Conservation (phyloP, 2,888 invertebrate genomes). For the Thelaira solivaga region DNA sequence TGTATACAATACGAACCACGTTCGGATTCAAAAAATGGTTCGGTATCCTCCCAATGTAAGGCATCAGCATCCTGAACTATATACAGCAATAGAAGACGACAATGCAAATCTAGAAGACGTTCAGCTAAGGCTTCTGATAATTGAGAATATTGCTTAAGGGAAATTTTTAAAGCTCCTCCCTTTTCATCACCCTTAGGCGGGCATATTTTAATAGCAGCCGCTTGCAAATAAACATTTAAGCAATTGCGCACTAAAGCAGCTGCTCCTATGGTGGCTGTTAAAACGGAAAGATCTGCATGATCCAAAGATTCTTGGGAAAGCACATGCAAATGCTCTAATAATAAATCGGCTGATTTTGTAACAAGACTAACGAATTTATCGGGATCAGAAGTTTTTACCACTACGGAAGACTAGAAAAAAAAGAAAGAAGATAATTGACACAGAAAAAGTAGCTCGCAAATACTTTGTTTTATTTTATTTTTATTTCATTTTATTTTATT, state of each 20-base stretch:
- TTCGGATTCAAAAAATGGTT: constrained; percentile 84
- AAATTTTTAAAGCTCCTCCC: constrained; percentile 78
- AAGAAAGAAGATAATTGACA: constrained; percentile 64
- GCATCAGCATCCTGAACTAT: constrained; percentile 90
- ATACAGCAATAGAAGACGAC: constrained; percentile 86
- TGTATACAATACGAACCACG: constrained; percentile 89
- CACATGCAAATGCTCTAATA: constrained; percentile 86
- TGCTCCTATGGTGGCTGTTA: constrained; percentile 89
- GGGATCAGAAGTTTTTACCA: constrained; percentile 87
- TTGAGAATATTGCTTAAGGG: constrained; percentile 86
- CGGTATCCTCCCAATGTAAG: constrained; percentile 84
- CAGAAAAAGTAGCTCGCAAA: too few relatives aligned
- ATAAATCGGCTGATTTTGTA: constrained; percentile 84
- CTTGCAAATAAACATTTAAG: constrained; percentile 85
- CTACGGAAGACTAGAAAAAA: constrained; percentile 76
- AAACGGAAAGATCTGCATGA: constrained; percentile 88
- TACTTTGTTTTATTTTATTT: too few relatives aligned
- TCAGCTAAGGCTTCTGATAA: constrained; percentile 92
- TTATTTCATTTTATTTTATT: too few relatives aligned
- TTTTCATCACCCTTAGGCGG: constrained; percentile 76
- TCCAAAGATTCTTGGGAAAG: constrained; percentile 90
- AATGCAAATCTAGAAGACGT: constrained; percentile 87
- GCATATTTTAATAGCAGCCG: constrained; percentile 73
- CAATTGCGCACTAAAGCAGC: constrained; percentile 87
- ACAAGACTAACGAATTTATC: constrained; percentile 84